Evolutionary conservation across 2,797 vertebrate genomes (phyloP).

Genomic region (Sebastes iracundus): DNA sequence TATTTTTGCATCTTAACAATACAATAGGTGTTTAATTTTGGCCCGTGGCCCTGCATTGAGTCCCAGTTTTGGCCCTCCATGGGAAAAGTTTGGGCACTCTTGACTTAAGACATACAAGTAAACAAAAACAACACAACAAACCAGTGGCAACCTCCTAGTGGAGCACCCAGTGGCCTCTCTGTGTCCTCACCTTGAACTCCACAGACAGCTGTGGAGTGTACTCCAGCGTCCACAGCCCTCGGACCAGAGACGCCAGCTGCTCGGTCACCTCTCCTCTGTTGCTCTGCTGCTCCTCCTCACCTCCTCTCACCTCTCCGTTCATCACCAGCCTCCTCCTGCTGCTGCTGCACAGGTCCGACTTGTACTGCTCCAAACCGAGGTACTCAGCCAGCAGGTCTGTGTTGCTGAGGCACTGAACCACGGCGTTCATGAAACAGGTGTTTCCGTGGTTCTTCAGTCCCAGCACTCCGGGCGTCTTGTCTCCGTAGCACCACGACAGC

Average conservation of each 20-base stretch:
- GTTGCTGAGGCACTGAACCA: conserved; percentile 95
- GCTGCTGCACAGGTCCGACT: conserved; percentile 61
- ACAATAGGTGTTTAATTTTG: no score
- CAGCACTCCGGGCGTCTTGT: conserved; percentile 87
- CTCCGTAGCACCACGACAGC: conserved; percentile 78
- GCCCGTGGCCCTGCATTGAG: no score
- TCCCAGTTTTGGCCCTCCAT: no score
- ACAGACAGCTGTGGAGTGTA: conserved; percentile 93
- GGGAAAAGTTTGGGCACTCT: no score
- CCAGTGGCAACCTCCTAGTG: not conserved
- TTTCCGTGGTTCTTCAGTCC: conserved; percentile 94
- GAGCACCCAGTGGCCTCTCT: not conserved
- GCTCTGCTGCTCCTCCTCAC: conserved; percentile 30
- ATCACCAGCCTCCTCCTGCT: conserved; percentile 36
- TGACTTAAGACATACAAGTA: not conserved
- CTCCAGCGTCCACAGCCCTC: conserved; percentile 91
- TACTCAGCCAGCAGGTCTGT: conserved; percentile 92
- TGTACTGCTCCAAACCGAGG: conserved; percentile 87
- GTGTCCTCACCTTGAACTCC: conserved; percentile 90
- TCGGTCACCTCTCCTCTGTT: conserved; percentile 88
- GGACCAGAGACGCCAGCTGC: conserved; percentile 89
- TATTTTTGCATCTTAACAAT: no score
- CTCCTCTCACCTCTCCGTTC: conserved; percentile 53
- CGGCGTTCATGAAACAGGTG: conserved; percentile 96
- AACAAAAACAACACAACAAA: not conserved